A percentile compares a stretch with the other conserved stretches of the same genome.
These are phyloP conservation scores for Protosalanx chinensis DNA, from an alignment of 2,797 vertebrate genomes.

Conservation along the genomic window DNA sequence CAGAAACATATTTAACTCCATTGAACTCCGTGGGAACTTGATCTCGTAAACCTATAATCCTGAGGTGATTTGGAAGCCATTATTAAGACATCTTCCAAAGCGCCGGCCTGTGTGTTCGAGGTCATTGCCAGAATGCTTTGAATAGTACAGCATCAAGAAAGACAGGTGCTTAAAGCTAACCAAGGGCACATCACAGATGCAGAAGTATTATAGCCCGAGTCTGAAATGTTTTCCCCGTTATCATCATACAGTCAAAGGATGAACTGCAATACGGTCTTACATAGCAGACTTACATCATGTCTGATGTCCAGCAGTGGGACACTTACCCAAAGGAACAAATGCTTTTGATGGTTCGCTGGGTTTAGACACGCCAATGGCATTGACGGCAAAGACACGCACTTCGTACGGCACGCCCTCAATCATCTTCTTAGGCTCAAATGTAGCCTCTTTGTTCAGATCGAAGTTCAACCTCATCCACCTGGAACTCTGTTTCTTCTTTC, in stretches of 20 bases:
- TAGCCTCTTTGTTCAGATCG: conserved; percentile 92
- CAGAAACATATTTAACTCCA: conserved; percentile 60
- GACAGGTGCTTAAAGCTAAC: conserved; percentile 66
- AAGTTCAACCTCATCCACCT: conserved; percentile 99
- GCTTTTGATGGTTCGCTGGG: conserved; percentile 94
- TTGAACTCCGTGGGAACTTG: conserved; percentile 58
- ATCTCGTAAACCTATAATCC: conserved; percentile 73
- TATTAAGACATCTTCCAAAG: conserved; percentile 73
- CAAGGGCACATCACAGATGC: conserved; percentile 55
- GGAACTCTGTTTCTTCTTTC: conserved; percentile 98
- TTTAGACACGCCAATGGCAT: conserved; percentile 91
- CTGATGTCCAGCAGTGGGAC: conserved; percentile 20
- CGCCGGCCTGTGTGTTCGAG: conserved; percentile 58
- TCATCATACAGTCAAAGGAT: conserved; percentile 32
- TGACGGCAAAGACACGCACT: conserved; percentile 93
- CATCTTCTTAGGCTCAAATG: conserved; percentile 98
- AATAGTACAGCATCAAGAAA: conserved; percentile 50
- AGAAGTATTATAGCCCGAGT: conserved; percentile 24
- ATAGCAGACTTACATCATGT: conserved; percentile 37
- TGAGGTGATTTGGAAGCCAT: conserved; percentile 69
- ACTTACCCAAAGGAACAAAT: conserved; percentile 95
- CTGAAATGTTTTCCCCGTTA: conserved; percentile 36
- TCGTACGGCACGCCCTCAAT: conserved; percentile 98
- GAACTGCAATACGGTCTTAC: conserved; percentile 32
- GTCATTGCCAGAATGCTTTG: conserved; percentile 57